Evolutionary conservation across 2,113 vertebrate genomes (phyloP), one percentile per base, ranked within the genome.

Genomic region (Cheilinus undulatus): DNA sequence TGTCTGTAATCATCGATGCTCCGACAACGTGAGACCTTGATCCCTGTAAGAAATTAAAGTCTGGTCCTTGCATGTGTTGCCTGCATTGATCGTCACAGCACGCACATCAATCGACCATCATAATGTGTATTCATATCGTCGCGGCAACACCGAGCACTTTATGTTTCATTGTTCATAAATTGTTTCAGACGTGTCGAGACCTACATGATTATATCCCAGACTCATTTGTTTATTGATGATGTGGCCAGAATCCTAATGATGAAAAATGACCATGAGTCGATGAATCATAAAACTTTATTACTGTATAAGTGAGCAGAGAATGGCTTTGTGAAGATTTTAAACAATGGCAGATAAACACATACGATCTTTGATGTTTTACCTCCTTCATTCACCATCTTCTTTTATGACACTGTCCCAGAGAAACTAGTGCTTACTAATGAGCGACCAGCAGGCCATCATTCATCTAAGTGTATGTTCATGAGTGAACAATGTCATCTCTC

Each of bases 1-100:
- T 78, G 66, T 71, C 73, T 36, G 50, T 66, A 51, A 70, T 75
- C 73, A 83, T 72, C 1, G 72, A 76, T 23, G 20, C 66, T 57
- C 53, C 4, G 12, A 69, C 77, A 65, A 54, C 17, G 51, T n/a
- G 3, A 58, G 1, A n/a, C 66, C 23, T 28, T 64, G 67, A 57
- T 62, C 64, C 56, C 38, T 32, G 26, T n/a, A 34, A 74, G 64
- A 76, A 74, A 78, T 60, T n/a, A 34, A 64, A 80, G 13, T 26
- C n/a, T 3, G 58, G 58, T 52, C 48, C 26, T 60, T 38, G 60
- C 48, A 69, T 4, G 53, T 63, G 57, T 60, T 2, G 24, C 68
- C 64, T 0, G 7, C 13, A 87, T 86, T 3, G 75, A 82, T 86
- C 72, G 54, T 36, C 19, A 2, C 48, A 19, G 9, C 26, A 50